Evolutionary conservation across 1,140 invertebrate genomes (phyloP), one percentile per base, ranked within the genome.

Genomic region (Pantala flavescens): DNA sequence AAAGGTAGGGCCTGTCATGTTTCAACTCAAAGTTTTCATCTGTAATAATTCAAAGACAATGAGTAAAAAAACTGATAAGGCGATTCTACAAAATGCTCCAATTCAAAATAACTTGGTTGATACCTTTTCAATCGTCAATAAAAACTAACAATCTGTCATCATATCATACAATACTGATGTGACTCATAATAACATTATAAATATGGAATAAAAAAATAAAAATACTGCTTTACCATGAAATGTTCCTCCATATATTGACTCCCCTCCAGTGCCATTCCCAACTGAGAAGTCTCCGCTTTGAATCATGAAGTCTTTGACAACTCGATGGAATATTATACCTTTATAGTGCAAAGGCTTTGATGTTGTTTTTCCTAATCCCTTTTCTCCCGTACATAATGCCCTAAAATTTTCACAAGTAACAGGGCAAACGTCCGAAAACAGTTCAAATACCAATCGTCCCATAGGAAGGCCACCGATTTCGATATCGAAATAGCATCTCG

Each of bases 321-420:
- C 94, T 76, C 95, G 84, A 83, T 97, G 95, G 81, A 97, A 96
- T 73, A 93, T 78, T 23, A 80, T 79, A 74, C 90, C 90, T 86
- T 94, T 92, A 79, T 91, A 92, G 79, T 90, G 87, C 14, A 92
- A 82, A 10, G 87, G 87, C 80, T 93, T 93, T 49, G 86, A 86
- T 0, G 91, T 91, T 2, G 84, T 86, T 80, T 87, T 86, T 12
- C 92, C 93, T 11, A 90, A 83, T 12, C 93, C 92, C 80, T 90
- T 90, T 79, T 97, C 94, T 2, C 96, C 96, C 0, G 94, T 95
- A 80, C 96, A 98, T 43, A 98, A 84, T 0, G 91, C 88, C 71
- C 94, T 88, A 82, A 98, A 99, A 82, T 98, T 98, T 80, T 97
- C 94, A 24, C 91, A 93, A 0, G 96, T 98, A 82, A 94, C 94